A percentile compares a stretch with the other conserved stretches of the same genome.
phyloP scores from a whole-genome alignment of 2,797 vertebrate genomes.

The Muraenolepis orangiensis region DNA sequence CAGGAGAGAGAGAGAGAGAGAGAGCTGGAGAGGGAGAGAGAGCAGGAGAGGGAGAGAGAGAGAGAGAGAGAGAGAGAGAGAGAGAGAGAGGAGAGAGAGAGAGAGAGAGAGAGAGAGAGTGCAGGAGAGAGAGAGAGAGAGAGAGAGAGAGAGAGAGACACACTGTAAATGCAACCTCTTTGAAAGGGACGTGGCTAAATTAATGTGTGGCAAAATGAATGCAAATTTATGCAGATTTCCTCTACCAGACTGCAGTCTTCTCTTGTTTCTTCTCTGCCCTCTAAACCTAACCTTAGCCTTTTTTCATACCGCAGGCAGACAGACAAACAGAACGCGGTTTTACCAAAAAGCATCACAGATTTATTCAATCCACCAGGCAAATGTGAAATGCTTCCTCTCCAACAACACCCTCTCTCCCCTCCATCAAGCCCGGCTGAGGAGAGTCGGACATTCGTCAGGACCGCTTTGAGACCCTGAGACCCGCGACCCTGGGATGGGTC shows the following conservation, averaged over 20 bases:
- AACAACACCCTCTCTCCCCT: constrained; percentile 62
- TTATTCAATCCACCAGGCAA: constrained; percentile 68
- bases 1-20: no score
- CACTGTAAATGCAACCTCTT: constrained; percentile 52
- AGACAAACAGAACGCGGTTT: constrained; percentile 73
- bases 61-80: constrained; percentile 25
- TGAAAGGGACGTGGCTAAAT: constrained; percentile 65
- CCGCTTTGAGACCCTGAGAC: constrained; percentile 60
- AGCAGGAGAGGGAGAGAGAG: no score
- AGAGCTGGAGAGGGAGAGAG: no score
- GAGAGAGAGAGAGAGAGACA: constrained; percentile 31
- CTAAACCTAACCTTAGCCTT: constrained; percentile 72
- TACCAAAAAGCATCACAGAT: constrained; percentile 78
- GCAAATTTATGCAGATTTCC: constrained; percentile 80
- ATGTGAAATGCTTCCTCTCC: constrained; percentile 61
- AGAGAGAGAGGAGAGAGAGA: no score
- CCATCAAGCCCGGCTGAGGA: constrained; percentile 41
- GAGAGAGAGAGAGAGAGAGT: no score
- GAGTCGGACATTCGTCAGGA: constrained; percentile 63
- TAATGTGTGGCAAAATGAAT: constrained; percentile 72
- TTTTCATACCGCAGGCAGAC: constrained; percentile 73
- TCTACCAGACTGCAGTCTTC: constrained; percentile 56
- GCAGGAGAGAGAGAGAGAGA: no score
- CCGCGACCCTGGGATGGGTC: constrained; percentile 59
- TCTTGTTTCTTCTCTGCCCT: neutral